A percentile compares a stretch with the other conserved stretches of the same genome.
These are phyloP conservation scores for Nipponacmea schrenckii DNA, from an alignment of 2,888 invertebrate species.

Conservation along the genomic window DNA sequence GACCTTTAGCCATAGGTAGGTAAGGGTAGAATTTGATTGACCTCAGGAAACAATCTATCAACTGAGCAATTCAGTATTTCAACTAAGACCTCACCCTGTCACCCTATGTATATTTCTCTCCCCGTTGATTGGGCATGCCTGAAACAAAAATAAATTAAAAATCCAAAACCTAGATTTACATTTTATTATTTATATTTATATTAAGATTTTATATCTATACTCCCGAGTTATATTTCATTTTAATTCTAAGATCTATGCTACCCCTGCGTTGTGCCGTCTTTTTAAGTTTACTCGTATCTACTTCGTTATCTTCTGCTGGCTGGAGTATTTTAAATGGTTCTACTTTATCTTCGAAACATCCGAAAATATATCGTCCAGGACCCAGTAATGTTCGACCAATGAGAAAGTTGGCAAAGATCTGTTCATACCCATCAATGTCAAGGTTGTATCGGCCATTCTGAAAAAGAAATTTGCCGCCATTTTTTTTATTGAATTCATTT, in stretches of 20 bases:
- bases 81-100: too few relatives aligned
- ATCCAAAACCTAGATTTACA: too few relatives aligned
- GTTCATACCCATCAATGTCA: conserved; percentile 41
- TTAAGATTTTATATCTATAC: too few relatives aligned
- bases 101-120: too few relatives aligned
- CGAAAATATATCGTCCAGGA: conserved; percentile 52
- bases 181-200: too few relatives aligned
- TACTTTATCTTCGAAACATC: conserved; percentile 46
- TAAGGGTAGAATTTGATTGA: too few relatives aligned
- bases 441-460: conserved; percentile 47
- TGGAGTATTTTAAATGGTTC: conserved; percentile 38
- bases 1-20: too few relatives aligned
- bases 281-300: background rate
- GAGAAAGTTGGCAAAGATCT: conserved; percentile 55
- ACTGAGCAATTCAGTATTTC: too few relatives aligned
- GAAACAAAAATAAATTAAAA: too few relatives aligned
- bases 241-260: background rate
- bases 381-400: conserved; percentile 50
- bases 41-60: too few relatives aligned
- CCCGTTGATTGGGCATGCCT: too few relatives aligned
- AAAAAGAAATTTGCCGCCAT: conserved; percentile 8
- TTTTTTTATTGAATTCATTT: too few relatives aligned
- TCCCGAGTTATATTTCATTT: background rate
- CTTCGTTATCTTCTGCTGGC: conserved; percentile 20
- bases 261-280: background rate